Percentiles rank a stretch among this genome's conserved stretches.
phyloP scores from a whole-genome alignment of 2,113 vertebrate genomes.

The Oryctolagus cuniculus region DNA sequence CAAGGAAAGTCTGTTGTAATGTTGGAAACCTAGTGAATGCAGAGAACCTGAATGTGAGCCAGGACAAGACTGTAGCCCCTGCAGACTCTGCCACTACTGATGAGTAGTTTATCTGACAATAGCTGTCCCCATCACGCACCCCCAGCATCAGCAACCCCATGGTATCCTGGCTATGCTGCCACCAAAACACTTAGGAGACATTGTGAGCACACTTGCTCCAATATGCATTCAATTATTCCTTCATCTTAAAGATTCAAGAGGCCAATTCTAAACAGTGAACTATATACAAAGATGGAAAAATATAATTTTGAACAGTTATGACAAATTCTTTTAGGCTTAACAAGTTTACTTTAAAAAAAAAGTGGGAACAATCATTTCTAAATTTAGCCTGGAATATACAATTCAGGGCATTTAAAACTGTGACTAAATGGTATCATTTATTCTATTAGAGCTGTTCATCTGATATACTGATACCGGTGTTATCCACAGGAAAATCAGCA shows the following conservation, averaged over 20 bases:
- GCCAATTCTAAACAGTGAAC: not conserved
- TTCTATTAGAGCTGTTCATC: not conserved
- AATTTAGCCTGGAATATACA: not conserved
- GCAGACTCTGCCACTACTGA: not conserved
- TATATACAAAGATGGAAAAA: not conserved
- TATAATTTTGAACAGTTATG: not conserved
- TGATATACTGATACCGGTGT: not conserved
- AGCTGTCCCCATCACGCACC: not conserved
- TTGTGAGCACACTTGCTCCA: not conserved
- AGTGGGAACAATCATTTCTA: not conserved
- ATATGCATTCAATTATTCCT: not conserved
- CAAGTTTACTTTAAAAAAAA: not conserved
- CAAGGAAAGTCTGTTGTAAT: not conserved
- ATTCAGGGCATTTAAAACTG: not conserved
- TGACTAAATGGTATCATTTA: not conserved
- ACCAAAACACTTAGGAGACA: not conserved
- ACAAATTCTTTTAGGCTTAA: not conserved
- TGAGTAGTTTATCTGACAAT: not conserved
- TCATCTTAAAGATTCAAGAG: not conserved
- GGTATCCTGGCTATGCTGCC: not conserved
- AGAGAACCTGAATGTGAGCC: not conserved
- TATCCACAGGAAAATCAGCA: constrained; percentile 5
- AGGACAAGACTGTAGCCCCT: not conserved
- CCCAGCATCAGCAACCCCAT: not conserved
- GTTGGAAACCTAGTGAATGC: not conserved